Evolutionary conservation across 2,113 vertebrate genomes (phyloP), one percentile per base, ranked within the genome.

Genomic region (Pardalotus punctatus): DNA sequence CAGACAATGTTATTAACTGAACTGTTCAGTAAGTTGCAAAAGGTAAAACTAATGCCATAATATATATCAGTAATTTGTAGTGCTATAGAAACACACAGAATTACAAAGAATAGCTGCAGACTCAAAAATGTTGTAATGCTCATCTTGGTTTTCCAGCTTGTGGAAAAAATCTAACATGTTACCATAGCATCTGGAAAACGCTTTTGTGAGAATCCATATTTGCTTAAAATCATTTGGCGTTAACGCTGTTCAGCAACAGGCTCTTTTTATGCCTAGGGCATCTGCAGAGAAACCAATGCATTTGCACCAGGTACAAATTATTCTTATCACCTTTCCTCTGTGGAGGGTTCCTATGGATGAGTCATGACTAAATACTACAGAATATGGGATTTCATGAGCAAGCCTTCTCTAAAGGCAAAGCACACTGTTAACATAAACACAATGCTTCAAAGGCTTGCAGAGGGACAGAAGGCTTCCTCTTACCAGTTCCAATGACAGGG

Each of bases 401-500:
- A 51, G 43, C 28, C 53, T 71, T n/a, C 29, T 74, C 81, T 66
- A 58, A 77, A 65, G 38, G 54, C 50, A 86, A 87, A 85, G 61
- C 33, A 74, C 8, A 5, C 9, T 12, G 6, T 45, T 61, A 80
- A 45, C 36, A 47, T 28, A 42, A 78, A 64, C 14, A 64, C 31
- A 60, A 19, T 0, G 2, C 47, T 88, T 90, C 27, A 40, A 28
- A 50, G 76, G 40, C 38, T n/a, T 67, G 51, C 47, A 27, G 21
- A 45, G 27, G 20, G 60, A 72, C 10, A 48, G 66, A 53, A 33
- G 22, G 60, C 29, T 13, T 53, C 9, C 10, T 54, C 98, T 98
- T 97, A 99, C 99, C 98, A 72, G 99, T 99, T 78, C 98, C 99
- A 61, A 98, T 91, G 38, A 99, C 98, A 1, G 99, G 99, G 83